Conservation (phyloP, 2,888 invertebrate genomes). For the Amphimallon solstitiale region DNA sequence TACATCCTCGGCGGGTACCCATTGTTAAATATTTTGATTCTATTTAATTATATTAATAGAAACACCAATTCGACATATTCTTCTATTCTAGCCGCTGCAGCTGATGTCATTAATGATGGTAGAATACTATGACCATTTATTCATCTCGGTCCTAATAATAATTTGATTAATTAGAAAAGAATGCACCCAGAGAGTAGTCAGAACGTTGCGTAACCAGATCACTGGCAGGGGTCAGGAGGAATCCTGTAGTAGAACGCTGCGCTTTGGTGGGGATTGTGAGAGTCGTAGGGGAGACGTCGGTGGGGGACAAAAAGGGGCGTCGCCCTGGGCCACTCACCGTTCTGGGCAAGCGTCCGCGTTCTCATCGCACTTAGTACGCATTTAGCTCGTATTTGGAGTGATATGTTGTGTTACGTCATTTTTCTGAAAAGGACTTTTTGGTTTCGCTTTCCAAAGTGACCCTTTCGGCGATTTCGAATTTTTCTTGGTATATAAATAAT, state of each 20-base stretch:
- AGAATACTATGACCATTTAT: slow-evolving; percentile 25
- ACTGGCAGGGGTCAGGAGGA: slow-evolving; percentile 38
- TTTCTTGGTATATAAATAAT: slow-evolving; percentile 28
- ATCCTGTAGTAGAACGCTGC: slow-evolving; percentile 26
- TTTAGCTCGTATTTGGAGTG: slow-evolving; percentile 65
- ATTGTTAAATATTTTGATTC: no score
- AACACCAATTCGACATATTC: not conserved
- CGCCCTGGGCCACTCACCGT: slow-evolving; percentile 61
- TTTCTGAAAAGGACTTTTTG: slow-evolving; percentile 63
- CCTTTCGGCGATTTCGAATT: slow-evolving; percentile 60
- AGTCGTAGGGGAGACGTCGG: slow-evolving; percentile 48
- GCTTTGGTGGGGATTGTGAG: slow-evolving; percentile 45
- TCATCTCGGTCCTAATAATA: slow-evolving; percentile 23
- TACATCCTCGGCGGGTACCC: no score
- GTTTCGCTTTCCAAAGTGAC: slow-evolving; percentile 64
- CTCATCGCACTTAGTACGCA: slow-evolving; percentile 61
- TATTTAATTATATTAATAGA: no score
- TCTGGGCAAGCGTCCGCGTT: slow-evolving; percentile 62
- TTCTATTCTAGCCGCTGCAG: not conserved
- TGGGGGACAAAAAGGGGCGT: slow-evolving; percentile 61
- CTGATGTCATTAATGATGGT: slow-evolving; percentile 27
- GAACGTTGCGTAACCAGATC: slow-evolving; percentile 47
- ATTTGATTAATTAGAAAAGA: slow-evolving; percentile 39
- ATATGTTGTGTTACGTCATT: slow-evolving; percentile 65
- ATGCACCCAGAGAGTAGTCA: slow-evolving; percentile 38